Conservation (phyloP, 2,113 vertebrate species). For the Apteryx owenii region DNA sequence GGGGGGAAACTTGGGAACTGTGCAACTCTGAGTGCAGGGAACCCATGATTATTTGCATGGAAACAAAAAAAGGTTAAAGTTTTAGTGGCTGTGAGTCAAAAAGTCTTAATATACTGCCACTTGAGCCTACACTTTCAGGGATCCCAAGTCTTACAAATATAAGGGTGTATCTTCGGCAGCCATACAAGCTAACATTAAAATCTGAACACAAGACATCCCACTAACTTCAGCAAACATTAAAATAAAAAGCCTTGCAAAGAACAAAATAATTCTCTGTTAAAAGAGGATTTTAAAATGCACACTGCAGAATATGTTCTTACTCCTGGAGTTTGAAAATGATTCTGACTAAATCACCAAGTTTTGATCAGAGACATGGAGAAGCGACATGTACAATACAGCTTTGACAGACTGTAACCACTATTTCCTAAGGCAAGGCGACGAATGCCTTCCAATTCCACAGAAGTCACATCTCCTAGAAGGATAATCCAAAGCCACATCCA, state of each 20-base stretch:
- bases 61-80: not conserved
- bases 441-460: not conserved
- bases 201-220: not conserved
- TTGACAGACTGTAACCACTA: accelerated
- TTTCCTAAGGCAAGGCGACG: not conserved
- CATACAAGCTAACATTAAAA: not conserved
- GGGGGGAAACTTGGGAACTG: not conserved
- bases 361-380: not conserved
- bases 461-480: not conserved
- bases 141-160: not conserved
- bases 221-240: conserved; percentile 11
- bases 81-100: not conserved
- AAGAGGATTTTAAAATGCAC: not conserved
- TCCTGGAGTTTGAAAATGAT: not conserved
- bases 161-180: not conserved
- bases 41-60: not conserved
- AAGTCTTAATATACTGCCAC: not conserved
- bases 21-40: not conserved
- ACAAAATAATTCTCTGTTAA: not conserved
- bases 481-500: not conserved
- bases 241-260: not conserved
- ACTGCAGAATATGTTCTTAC: not conserved
- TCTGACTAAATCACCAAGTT: not conserved
- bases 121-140: not conserved
- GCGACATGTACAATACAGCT: not conserved